phyloP scores from a whole-genome alignment of 2,888 invertebrate genomes.

The Hipparchia sbordonii region DNA sequence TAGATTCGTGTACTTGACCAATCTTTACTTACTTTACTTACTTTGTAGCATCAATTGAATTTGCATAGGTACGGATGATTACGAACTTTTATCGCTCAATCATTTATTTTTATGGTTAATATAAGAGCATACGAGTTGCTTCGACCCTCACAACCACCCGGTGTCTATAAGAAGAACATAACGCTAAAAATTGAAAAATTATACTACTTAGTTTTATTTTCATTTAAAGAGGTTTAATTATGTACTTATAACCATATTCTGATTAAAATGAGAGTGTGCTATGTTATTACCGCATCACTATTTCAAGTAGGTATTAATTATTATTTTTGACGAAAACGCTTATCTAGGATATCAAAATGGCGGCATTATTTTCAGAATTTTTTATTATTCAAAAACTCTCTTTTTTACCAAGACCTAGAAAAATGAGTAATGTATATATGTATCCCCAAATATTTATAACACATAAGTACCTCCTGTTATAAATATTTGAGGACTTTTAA shows the following conservation, averaged over 20 bases:
- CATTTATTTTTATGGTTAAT: slow-evolving; percentile 11
- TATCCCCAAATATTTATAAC: no score
- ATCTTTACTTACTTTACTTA: not conserved
- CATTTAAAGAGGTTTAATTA: not conserved
- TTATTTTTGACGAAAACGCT: no score
- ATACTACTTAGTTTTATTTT: not conserved
- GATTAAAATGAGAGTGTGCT: not conserved
- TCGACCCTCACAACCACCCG: not conserved
- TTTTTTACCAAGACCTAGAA: no score
- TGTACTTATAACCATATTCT: not conserved
- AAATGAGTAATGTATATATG: no score
- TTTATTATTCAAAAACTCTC: no score
- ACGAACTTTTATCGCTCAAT: slow-evolving; percentile 10
- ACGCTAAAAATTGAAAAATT: not conserved
- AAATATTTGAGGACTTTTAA: no score
- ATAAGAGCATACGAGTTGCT: slow-evolving; percentile 5
- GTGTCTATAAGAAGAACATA: slow-evolving; percentile 7
- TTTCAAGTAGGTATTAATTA: slow-evolving; percentile 3
- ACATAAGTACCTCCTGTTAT: no score
- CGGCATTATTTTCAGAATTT: not conserved
- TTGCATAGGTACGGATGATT: slow-evolving; percentile 17
- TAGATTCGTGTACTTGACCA: slow-evolving; percentile 35
- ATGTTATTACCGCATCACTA: not conserved
- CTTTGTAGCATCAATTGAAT: slow-evolving; percentile 10
- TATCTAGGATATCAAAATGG: not conserved